A percentile compares a stretch with the other conserved stretches of the same genome.
Evolutionary conservation across 1,140 invertebrate species (phyloP).

Genomic region (Drosophila arawakana): DNA sequence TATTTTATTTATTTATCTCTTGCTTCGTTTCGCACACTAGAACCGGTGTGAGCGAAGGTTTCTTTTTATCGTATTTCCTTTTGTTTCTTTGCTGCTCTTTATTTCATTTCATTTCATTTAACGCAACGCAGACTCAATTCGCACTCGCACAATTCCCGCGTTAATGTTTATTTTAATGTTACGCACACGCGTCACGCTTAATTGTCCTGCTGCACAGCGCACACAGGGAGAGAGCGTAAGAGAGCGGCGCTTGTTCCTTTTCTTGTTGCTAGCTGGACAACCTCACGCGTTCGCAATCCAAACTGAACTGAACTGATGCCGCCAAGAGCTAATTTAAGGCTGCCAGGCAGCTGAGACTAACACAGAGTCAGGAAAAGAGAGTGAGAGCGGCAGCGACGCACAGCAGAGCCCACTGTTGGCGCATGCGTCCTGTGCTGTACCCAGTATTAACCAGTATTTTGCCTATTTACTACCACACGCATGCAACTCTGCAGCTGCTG

Average conservation of each 20-base stretch:
- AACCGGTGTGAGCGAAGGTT: conserved; percentile 60
- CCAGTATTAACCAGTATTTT: conserved; percentile 53
- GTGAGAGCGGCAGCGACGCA: neutral
- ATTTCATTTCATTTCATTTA: conserved; percentile 14
- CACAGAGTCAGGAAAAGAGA: neutral
- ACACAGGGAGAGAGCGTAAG: neutral
- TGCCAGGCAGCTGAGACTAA: conserved; percentile 20
- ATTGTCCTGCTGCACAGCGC: conserved; percentile 67
- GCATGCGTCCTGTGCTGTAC: conserved; percentile 48
- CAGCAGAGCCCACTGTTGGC: conserved; percentile 11
- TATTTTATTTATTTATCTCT: conserved; percentile 39
- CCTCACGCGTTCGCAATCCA: conserved; percentile 56
- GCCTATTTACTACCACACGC: neutral
- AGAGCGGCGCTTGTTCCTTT: conserved; percentile 11
- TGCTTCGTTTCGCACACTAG: conserved; percentile 43
- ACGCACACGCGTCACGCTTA: conserved; percentile 81
- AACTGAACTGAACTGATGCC: conserved; percentile 57
- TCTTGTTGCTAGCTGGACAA: conserved; percentile 34
- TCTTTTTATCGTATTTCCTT: conserved; percentile 41
- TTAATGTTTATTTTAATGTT: conserved; percentile 80
- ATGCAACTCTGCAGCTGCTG: conserved; percentile 39
- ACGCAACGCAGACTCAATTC: conserved; percentile 48
- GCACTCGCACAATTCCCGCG: conserved; percentile 31
- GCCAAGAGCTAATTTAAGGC: conserved; percentile 63
- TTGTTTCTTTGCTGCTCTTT: conserved; percentile 19